These are phyloP conservation scores for Chaetodon trifascialis DNA, from an alignment of 2,113 vertebrate species.

Conservation along the genomic window DNA sequence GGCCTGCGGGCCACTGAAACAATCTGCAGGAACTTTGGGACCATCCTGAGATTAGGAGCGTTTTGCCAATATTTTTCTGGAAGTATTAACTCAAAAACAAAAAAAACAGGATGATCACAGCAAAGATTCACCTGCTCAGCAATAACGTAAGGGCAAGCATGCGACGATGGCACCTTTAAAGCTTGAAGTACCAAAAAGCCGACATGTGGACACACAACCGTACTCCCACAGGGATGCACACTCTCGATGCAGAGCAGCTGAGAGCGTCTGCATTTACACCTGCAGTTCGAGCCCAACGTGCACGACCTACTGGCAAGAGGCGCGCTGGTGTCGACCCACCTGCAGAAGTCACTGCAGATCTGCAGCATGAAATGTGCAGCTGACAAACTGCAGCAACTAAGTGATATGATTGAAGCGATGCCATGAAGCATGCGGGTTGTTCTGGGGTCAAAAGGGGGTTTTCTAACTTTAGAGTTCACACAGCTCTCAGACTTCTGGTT, in stretches of 20 bases:
- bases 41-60: neutral
- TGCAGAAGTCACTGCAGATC: neutral
- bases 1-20: slow-evolving; percentile 17
- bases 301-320: neutral
- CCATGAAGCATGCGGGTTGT: neutral
- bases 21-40: neutral
- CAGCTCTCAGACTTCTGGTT: neutral
- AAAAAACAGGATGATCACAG: neutral
- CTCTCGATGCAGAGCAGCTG: neutral
- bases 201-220: neutral
- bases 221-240: too few species aligned
- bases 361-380: neutral
- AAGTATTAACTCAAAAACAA: too few species aligned
- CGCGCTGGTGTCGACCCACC: neutral
- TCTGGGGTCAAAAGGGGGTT: neutral
- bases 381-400: neutral
- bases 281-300: neutral
- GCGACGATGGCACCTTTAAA: neutral
- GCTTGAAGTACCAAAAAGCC: neutral
- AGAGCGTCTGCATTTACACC: neutral
- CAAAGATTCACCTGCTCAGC: neutral
- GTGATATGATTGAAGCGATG: neutral
- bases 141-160: neutral
- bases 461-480: neutral
- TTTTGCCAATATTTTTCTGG: neutral